Evolutionary conservation across 2,888 invertebrate species (phyloP), one percentile per base, ranked within the genome.

Genomic region (Hirtodrosophila histrioides): DNA sequence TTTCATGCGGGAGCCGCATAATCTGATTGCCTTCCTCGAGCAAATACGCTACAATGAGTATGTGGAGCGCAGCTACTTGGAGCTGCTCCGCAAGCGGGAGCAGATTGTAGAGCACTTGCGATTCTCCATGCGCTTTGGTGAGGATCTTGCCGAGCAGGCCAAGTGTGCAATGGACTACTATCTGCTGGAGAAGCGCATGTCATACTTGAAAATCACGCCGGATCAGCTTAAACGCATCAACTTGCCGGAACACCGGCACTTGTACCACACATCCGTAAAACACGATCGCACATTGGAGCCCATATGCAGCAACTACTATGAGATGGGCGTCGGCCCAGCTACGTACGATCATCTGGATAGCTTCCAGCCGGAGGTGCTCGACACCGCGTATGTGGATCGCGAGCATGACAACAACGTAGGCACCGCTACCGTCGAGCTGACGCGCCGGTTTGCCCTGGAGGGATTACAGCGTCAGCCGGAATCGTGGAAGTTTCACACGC

Each of bases 11-110:
- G 89, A 91, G 54, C 90, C 92, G 3, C 78, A 89, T 12, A 91
- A 92, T 71, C 58, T 92, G 6, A 75, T 89, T 8, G 89, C 89
- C 29, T 92, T 92, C 53, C 66, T 92, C 3, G 89, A 91, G 50
- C 92, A 92, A 79, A 91, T 90, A 44, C 88, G 86, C 12, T 89
- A 90, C 65, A 90, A 89, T 76, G 91, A 91, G 49, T 84, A 88
- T 43, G 89, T 91, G 11, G 91, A 91, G 65, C 75, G 77, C 3
- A 88, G 90, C 8, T 90, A 89, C 57, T 61, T 86, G 36, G 88
- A 91, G 54, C 62, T 92, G 51, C 58, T 90, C 41, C 82, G 88
- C 3, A 90, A 91, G 69, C 88, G 89, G 5, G 89, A 89, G 53
- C 84, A 89, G 35, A 90, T 91, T 54, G 88, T 87, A 3, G 91